These are phyloP conservation scores for Geococcyx californianus DNA, from an alignment of 2,113 vertebrate species.

Conservation along the genomic window DNA sequence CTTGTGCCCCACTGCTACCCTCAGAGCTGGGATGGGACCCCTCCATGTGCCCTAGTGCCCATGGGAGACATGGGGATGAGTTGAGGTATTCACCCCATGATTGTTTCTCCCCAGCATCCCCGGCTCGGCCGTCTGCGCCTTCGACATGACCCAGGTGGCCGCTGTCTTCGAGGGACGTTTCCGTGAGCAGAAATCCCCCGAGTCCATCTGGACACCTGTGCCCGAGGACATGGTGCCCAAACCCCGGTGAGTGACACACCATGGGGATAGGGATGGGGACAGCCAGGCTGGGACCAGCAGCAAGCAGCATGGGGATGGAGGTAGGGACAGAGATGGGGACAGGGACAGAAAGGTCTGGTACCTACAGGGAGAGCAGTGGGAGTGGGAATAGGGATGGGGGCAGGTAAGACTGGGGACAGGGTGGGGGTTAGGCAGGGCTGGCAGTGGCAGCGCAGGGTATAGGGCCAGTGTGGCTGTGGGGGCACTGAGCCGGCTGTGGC, in stretches of 20 bases:
- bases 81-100: background rate
- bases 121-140: constrained; percentile 92
- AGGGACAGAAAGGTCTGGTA: too few species aligned
- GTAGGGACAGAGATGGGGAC: background rate
- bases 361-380: background rate
- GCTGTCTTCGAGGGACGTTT: constrained; percentile 91
- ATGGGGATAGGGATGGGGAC: accelerated
- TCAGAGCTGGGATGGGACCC: background rate
- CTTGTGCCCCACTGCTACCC: accelerated
- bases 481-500: accelerated
- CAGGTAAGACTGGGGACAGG: background rate
- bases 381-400: background rate
- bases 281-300: background rate
- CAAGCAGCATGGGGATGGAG: background rate
- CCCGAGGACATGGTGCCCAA: constrained; percentile 91
- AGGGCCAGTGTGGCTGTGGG: background rate
- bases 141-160: constrained; percentile 93
- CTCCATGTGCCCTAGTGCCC: accelerated
- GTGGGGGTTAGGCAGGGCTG: background rate
- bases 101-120: constrained; percentile 80
- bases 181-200: constrained; percentile 93
- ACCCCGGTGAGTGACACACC: constrained; percentile 79
- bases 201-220: constrained; percentile 95
- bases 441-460: background rate
- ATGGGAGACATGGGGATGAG: accelerated